Percentiles rank a stretch among this genome's conserved stretches.
Conservation (phyloP, 2,113 vertebrate species). For the Anhinga rufa region DNA sequence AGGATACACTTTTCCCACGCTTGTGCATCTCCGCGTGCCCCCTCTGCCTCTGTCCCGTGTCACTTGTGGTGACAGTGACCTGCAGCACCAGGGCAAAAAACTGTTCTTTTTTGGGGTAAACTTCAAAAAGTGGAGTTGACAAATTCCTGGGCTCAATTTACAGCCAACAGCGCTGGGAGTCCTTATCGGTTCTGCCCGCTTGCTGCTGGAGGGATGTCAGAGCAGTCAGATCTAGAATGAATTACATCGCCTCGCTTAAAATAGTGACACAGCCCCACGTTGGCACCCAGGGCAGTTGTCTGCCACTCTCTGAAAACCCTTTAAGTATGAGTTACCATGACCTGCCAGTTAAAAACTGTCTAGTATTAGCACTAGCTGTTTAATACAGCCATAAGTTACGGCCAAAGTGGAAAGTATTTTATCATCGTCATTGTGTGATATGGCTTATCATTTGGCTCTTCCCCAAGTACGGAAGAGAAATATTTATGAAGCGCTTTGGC, state of each 20-base stretch:
- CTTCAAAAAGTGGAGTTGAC: not conserved
- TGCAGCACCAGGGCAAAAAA: not conserved
- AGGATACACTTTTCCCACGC: not conserved
- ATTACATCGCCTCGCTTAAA: not conserved
- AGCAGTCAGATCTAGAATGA: not conserved
- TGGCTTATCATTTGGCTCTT: not conserved
- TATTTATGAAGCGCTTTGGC: not conserved
- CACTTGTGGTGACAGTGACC: accelerated
- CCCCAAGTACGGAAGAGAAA: not conserved
- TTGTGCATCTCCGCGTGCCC: accelerated
- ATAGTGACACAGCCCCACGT: not conserved
- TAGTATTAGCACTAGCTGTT: not conserved
- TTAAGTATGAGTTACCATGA: not conserved
- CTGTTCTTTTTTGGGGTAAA: not conserved
- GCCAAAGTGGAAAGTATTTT: not conserved
- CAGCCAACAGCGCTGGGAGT: not conserved
- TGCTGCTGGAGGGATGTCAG: not conserved
- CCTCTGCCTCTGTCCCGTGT: not conserved
- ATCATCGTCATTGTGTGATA: not conserved
- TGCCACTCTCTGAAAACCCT: not conserved
- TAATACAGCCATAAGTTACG: not conserved
- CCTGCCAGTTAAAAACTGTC: not conserved
- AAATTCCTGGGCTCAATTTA: not conserved
- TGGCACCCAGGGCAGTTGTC: not conserved
- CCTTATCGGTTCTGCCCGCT: not conserved